These are phyloP conservation scores for Saturnia japonica DNA, from an alignment of 2,888 invertebrate genomes.

Conservation along the genomic window DNA sequence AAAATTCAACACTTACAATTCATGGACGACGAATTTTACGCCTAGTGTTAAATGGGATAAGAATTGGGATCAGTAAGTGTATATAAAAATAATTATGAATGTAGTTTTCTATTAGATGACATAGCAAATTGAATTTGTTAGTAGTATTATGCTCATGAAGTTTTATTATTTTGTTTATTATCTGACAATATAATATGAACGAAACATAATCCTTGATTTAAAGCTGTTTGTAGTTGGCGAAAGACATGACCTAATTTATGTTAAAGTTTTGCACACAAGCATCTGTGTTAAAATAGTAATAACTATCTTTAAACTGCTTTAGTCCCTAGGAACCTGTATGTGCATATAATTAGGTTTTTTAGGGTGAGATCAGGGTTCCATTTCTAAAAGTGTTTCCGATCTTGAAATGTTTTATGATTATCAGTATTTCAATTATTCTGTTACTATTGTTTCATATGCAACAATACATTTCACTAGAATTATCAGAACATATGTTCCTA, in stretches of 20 bases:
- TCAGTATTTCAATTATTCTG: background rate
- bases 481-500: too few species aligned
- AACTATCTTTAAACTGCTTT: background rate
- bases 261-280: background rate
- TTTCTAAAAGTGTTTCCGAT: background rate
- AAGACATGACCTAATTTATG: background rate
- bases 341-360: background rate
- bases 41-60: slow-evolving; percentile 89
- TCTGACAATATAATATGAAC: background rate
- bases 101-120: slow-evolving; percentile 15
- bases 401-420: background rate
- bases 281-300: background rate
- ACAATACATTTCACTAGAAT: too few species aligned
- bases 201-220: background rate
- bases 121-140: background rate
- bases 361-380: too few species aligned
- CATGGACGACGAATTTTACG: slow-evolving; percentile 86
- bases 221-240: background rate
- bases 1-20: slow-evolving; percentile 79
- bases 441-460: background rate
- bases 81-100: background rate
- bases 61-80: slow-evolving; percentile 93
- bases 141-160: background rate
- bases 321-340: background rate
- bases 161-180: background rate